Evolutionary conservation across 1,140 invertebrate species (phyloP).

Genomic region (Epicauta chinensis): DNA sequence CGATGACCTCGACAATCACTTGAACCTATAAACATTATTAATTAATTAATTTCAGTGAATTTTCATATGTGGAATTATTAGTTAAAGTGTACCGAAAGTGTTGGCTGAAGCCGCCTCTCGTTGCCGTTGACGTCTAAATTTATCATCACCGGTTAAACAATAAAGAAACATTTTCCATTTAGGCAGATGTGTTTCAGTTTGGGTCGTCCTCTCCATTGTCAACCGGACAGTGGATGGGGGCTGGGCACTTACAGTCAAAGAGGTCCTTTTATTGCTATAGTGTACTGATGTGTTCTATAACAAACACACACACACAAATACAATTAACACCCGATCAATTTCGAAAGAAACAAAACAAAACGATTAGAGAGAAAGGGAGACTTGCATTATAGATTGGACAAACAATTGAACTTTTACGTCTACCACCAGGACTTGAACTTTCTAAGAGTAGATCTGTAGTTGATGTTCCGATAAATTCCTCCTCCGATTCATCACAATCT

Average conservation of each 20-base stretch:
- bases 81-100: slow-evolving; percentile 33
- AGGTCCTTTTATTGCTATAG: slow-evolving; percentile 31
- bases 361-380: slow-evolving; percentile 17
- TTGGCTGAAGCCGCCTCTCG: slow-evolving; percentile 56
- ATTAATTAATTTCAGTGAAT: slow-evolving; percentile 20
- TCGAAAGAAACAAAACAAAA: too few relatives aligned
- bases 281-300: slow-evolving; percentile 31
- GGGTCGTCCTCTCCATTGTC: slow-evolving; percentile 73
- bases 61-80: slow-evolving; percentile 29
- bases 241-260: slow-evolving; percentile 26
- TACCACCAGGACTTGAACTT: slow-evolving; percentile 22
- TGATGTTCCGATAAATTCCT: slow-evolving; percentile 45
- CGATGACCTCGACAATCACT: slow-evolving; percentile 40
- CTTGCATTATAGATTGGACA: slow-evolving; percentile 57
- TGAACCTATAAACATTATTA: slow-evolving; percentile 20
- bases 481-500: slow-evolving; percentile 49
- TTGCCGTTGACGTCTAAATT: slow-evolving; percentile 67
- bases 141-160: slow-evolving; percentile 71
- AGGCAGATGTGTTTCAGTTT: slow-evolving; percentile 67
- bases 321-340: slow-evolving; percentile 1
- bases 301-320: background rate
- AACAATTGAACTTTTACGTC: slow-evolving; percentile 49
- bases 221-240: slow-evolving; percentile 44
- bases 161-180: slow-evolving; percentile 72
- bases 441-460: slow-evolving; percentile 23